Base-by-base conservation (phyloP, 2,113 vertebrate genomes). In the Cephalopholis sonnerati region DNA sequence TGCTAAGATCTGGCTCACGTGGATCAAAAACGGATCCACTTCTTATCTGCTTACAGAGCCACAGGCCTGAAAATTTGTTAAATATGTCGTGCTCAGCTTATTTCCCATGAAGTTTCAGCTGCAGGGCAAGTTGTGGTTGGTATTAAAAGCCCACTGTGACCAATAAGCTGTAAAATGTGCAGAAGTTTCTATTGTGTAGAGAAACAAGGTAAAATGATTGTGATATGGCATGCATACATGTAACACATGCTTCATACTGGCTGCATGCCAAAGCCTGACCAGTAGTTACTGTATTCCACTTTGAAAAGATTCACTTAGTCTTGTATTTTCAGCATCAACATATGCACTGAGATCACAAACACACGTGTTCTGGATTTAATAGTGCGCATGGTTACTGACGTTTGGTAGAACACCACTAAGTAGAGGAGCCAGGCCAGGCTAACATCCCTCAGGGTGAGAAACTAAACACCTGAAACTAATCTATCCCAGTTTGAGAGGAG, bases 111-210 rank as follows among this genome's bases (percentile, higher is more conserved):
- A 88, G 87, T 77, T 82, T 82, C 41, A 18, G 92, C 92, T 61
- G 85, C 82, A 9, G 91, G 90, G 89, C 81, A 10, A 91, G 66
- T 79, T 69, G 86, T 76, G 83, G 84, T 76, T 73, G 85, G 63
- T 88, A 81, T 91, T 89, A 90, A 89, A 88, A 92, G 77, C 85
- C 91, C 90, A 86, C 87, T 81, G 85, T 91, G 93, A 93, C 90
- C 89, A 84, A 92, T 89, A 85, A 79, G 87, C 83, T 87, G 90
- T 25, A 71, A 82, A 91, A 89, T 83, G 81, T 77, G 88, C 70
- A 86, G 74, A 87, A 79, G 80, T 89, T 91, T 83, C 85, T 83
- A 79, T 71, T 85, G 77, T 86, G 84, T 3, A 7, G 9, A 77
- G 75, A 87, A 88, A 90, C 70, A 32, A 72, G 29, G 59, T 63